Conservation (phyloP, 2,888 invertebrate genomes). For the Caenorhabditis auriculariae region DNA sequence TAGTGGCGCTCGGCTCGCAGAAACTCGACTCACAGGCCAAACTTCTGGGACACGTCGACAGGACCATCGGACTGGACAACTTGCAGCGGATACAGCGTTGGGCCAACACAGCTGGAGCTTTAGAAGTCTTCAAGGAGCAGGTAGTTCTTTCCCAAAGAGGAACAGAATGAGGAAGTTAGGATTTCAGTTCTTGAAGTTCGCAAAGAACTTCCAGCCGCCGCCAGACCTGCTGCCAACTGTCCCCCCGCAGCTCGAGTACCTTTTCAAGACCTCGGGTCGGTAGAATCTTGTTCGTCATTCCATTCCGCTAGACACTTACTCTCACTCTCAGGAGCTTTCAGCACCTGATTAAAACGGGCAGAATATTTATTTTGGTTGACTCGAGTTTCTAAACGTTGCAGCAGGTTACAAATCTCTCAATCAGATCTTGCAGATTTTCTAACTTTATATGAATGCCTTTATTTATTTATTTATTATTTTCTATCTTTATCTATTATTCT, state of each 20-base stretch:
- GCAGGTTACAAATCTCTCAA: too few relatives aligned
- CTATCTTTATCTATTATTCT: too few relatives aligned
- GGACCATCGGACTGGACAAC: slow-evolving; percentile 61
- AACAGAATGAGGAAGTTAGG: not conserved
- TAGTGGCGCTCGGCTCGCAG: slow-evolving; percentile 57
- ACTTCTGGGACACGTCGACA: slow-evolving; percentile 59
- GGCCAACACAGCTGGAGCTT: slow-evolving; percentile 63
- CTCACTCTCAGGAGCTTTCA: too few relatives aligned
- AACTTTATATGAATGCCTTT: too few relatives aligned
- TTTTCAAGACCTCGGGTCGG: slow-evolving; percentile 51
- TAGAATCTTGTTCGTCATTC: too few relatives aligned
- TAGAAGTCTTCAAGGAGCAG: slow-evolving; percentile 62
- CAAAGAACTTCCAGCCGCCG: slow-evolving; percentile 61
- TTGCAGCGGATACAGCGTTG: slow-evolving; percentile 61
- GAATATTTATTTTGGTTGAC: too few relatives aligned
- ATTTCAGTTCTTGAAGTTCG: slow-evolving; percentile 59
- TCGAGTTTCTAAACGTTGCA: too few relatives aligned
- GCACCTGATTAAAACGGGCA: too few relatives aligned
- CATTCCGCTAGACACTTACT: too few relatives aligned
- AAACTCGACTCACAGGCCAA: slow-evolving; percentile 61
- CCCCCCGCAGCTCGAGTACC: slow-evolving; percentile 62
- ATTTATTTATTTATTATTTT: slow-evolving; percentile 17
- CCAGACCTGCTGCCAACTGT: slow-evolving; percentile 57
- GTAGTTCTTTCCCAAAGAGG: slow-evolving; percentile 20
- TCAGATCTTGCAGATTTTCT: too few relatives aligned